Percentiles rank a stretch among this genome's conserved stretches.
These are phyloP conservation scores for Stenodema calcarata DNA, from an alignment of 2,888 invertebrate species.

Conservation along the genomic window DNA sequence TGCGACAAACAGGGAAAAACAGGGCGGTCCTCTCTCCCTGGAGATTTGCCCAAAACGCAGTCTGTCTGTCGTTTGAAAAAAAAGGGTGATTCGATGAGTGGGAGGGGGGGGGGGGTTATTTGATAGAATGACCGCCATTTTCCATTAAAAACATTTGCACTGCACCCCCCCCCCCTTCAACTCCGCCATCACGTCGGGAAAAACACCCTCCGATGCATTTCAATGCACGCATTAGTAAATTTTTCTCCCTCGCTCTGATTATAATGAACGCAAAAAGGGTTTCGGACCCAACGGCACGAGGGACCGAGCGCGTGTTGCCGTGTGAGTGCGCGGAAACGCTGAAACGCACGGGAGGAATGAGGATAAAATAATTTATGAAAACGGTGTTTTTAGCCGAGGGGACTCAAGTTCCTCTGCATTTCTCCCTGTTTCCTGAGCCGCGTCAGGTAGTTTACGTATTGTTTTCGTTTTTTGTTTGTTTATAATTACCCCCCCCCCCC, in stretches of 20 bases:
- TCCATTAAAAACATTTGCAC: slow-evolving; percentile 49
- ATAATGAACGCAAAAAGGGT: slow-evolving; percentile 36
- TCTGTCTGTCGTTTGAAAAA: not conserved
- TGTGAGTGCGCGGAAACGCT: not conserved
- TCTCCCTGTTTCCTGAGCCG: not conserved
- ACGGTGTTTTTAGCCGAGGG: not conserved
- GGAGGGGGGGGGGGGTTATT: slow-evolving; percentile 12
- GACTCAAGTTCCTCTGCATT: not conserved
- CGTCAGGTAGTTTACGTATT: slow-evolving; percentile 19
- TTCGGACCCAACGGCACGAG: not conserved
- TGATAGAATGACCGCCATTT: slow-evolving; percentile 48
- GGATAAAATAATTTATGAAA: slow-evolving; percentile 42
- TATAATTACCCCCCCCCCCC: not conserved
- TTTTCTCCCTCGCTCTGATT: slow-evolving; percentile 34
- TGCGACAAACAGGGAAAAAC: not conserved
- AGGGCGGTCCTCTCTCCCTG: not conserved
- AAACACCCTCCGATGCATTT: slow-evolving; percentile 37
- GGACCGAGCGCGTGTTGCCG: not conserved
- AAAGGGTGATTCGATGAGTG: not conserved
- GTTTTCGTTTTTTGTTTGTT: slow-evolving; percentile 29
- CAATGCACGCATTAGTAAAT: slow-evolving; percentile 46
- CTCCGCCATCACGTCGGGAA: not conserved
- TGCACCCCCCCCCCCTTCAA: not conserved
- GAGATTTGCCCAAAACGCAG: not conserved
- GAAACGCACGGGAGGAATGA: not conserved